A percentile compares a stretch with the other conserved stretches of the same genome.
Conservation (phyloP, 2,113 vertebrate genomes). For the Marmota flaviventris region DNA sequence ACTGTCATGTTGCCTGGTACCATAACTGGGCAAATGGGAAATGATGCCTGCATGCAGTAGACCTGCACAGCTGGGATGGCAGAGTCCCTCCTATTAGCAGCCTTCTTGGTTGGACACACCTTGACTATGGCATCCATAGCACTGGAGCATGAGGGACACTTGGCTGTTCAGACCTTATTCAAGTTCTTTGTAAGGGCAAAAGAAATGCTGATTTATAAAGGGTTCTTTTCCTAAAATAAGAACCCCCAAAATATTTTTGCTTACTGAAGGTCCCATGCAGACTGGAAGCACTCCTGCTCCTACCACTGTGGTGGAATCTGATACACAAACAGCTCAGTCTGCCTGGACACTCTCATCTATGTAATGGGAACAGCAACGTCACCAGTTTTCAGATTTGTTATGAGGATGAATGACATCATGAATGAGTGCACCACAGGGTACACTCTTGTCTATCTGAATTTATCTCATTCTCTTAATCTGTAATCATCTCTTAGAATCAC, state of each 20-base stretch:
- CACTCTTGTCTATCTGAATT: no score
- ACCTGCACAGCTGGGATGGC: not conserved
- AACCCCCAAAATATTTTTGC: not conserved
- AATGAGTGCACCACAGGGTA: no score
- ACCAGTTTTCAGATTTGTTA: no score
- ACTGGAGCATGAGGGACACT: not conserved
- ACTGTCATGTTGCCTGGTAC: not conserved
- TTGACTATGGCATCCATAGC: not conserved
- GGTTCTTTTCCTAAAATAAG: not conserved
- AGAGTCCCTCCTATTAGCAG: not conserved
- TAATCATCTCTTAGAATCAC: not conserved
- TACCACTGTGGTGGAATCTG: not conserved
- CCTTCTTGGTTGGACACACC: not conserved
- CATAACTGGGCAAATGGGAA: not conserved
- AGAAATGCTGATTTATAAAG: not conserved
- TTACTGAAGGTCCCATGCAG: not conserved
- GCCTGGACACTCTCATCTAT: no score
- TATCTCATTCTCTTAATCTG: no score
- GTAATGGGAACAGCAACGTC: no score
- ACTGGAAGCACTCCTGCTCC: not conserved
- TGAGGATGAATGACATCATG: no score
- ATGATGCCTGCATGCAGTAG: not conserved
- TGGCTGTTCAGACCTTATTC: not conserved
- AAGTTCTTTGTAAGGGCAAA: not conserved
- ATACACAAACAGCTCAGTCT: not conserved